Base-by-base conservation (phyloP, 2,888 invertebrate species). In the Acrobasis repandana region DNA sequence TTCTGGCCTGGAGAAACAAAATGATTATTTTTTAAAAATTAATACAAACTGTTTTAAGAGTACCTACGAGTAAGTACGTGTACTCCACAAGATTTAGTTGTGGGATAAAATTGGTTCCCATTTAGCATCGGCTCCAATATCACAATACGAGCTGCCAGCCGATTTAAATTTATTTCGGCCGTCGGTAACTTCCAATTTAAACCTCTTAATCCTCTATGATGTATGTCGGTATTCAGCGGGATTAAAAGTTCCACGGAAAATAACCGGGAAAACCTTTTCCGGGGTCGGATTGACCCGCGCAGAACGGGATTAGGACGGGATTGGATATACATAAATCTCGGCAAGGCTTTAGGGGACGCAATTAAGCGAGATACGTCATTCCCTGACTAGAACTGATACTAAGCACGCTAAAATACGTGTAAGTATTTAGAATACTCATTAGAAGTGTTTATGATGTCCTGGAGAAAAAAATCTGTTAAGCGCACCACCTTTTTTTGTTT, bases 131-230 rank as follows among this genome's bases (percentile, higher is more conserved):
- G 82, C 76, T 77, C 82, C 89, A 83, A 88, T 92, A 91, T 90
- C 90, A 92, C 92, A 92, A 91, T 91, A 90, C 90, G 86, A 85
- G 82, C 82, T 89, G 90, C 90, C 89, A 85, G 82, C 86, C 92
- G 92, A 91, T 92, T 90, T 90, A 90, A 92, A 92, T 92, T 92
- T 92, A 92, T 92, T 90, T 90, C 90, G 90, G 88, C 88, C 92
- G 92, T 90, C 90, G 92, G 92, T 92, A 91, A 92, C 92, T 92
- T 92, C 92, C 92, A 92, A 92, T 92, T 92, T 92, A 92, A 92
- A 91, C 92, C 92, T 91, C 91, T 92, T 92, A 92, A 92, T 92
- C 92, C 92, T 85, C 88, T 90, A 92, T 92, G 92, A 92, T 92
- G 90, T 90, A 92, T 92, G 90, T 89, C 87, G 92, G 92, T 91